phyloP scores from a whole-genome alignment of 2,113 vertebrate species.

The Xenus cinereus region DNA sequence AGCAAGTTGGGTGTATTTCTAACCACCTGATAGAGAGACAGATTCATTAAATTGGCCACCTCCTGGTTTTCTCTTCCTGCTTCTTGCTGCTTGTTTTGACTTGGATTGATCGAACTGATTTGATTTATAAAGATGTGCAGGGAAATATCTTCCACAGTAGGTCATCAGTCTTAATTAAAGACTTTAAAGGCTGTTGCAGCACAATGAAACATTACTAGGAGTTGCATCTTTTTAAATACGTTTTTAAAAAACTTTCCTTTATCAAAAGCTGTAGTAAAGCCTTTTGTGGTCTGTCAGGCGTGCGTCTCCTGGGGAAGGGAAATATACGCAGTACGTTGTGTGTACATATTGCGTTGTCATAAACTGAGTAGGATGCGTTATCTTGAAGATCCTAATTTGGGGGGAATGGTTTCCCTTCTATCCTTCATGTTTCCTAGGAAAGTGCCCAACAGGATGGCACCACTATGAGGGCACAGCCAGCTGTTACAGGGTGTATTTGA shows the following conservation, averaged over 20 bases:
- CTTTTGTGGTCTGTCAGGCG: not conserved
- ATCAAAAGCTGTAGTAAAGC: not conserved
- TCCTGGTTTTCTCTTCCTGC: not conserved
- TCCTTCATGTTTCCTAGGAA: slow-evolving; percentile 88
- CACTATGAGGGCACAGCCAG: slow-evolving; percentile 97
- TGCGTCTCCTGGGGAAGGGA: not conserved
- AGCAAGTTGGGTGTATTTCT: not conserved
- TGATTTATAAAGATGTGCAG: not conserved
- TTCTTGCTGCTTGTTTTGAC: not conserved
- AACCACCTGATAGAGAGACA: not conserved
- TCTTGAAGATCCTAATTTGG: slow-evolving; percentile 70
- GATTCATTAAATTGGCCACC: not conserved
- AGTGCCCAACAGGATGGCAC: slow-evolving; percentile 96
- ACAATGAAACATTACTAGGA: not conserved
- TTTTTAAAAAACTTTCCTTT: not conserved
- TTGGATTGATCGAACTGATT: not conserved
- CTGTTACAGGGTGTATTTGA: slow-evolving; percentile 94
- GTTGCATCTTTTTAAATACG: not conserved
- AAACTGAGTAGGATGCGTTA: not conserved
- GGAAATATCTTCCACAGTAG: not conserved
- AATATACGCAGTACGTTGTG: not conserved
- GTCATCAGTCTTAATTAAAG: not conserved
- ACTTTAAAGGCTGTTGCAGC: not conserved
- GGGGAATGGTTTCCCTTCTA: slow-evolving; percentile 69
- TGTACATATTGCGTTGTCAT: not conserved